Evolutionary conservation across 1,140 invertebrate genomes (phyloP).

Genomic region (Melitaea cinxia): DNA sequence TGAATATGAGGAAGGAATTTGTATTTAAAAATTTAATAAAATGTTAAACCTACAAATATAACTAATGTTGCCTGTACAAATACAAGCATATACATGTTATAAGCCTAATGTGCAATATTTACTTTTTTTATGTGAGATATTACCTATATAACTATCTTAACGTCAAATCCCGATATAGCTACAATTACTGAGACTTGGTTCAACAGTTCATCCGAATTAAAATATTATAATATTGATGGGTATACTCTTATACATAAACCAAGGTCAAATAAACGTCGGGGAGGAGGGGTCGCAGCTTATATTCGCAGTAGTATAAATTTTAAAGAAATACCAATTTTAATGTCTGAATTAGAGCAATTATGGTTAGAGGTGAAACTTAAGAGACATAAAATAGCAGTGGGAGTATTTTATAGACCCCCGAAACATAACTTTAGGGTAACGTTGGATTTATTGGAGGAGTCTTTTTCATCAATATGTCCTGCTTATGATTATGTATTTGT

Average conservation of each 20-base stretch:
- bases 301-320: not conserved
- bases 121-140: too few species aligned
- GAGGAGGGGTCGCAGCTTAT: not conserved
- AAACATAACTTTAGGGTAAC: not conserved
- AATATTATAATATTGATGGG: not conserved
- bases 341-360: slow-evolving; percentile 4
- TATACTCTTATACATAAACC: slow-evolving; percentile 6
- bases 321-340: not conserved
- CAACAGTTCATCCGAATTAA: not conserved
- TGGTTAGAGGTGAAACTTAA: slow-evolving; percentile 4
- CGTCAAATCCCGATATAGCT: slow-evolving; percentile 1
- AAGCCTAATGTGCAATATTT: too few species aligned
- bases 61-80: too few species aligned
- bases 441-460: not conserved
- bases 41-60: too few species aligned
- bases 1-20: too few species aligned
- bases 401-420: slow-evolving; percentile 5
- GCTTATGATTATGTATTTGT: slow-evolving; percentile 8
- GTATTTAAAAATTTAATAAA: too few species aligned
- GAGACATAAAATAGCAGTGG: slow-evolving; percentile 1
- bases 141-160: slow-evolving; percentile 5
- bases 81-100: too few species aligned
- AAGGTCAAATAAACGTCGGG: not conserved
- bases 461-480: not conserved
- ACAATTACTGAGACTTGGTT: slow-evolving; percentile 12